Percentiles rank a stretch among this genome's conserved stretches.
Evolutionary conservation across 1,140 invertebrate genomes (phyloP).

Genomic region (Meteorus sp.): DNA sequence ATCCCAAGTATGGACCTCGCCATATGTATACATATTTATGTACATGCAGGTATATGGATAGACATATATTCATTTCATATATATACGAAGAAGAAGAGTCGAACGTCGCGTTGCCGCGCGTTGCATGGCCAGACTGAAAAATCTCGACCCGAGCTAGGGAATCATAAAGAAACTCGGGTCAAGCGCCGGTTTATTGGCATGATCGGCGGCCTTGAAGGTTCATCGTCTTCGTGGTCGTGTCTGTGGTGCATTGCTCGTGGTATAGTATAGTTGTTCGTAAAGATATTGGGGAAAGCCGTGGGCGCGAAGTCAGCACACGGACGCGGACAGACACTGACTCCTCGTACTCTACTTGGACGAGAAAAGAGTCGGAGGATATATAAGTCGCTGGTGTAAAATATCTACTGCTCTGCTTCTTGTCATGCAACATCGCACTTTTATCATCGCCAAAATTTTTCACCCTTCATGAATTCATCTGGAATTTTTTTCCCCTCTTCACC

Average conservation of each 20-base stretch:
- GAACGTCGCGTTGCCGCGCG: constrained; percentile 1
- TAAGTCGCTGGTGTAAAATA: no score
- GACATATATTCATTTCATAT: no score
- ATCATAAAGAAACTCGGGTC: constrained; percentile 28
- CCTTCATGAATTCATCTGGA: no score
- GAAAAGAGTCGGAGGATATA: no score
- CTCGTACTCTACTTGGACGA: no score
- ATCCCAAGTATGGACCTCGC: constrained; percentile 2
- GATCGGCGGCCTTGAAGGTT: constrained; percentile 31
- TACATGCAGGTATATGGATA: neutral
- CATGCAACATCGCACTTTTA: no score
- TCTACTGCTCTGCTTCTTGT: no score
- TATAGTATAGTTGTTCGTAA: neutral
- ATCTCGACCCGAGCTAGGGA: constrained; percentile 24
- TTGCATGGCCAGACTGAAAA: constrained; percentile 24
- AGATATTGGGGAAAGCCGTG: constrained; percentile 26
- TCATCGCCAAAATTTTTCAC: no score
- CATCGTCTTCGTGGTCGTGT: constrained; percentile 22
- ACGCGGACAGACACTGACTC: no score
- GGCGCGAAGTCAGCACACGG: neutral
- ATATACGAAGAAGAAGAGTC: neutral
- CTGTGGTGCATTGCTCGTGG: neutral
- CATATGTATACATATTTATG: neutral
- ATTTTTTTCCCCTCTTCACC: no score
- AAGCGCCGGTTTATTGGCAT: constrained; percentile 31